These are phyloP conservation scores for Eulemur albifrons DNA, from an alignment of 2,797 vertebrate genomes.

Conservation along the genomic window DNA sequence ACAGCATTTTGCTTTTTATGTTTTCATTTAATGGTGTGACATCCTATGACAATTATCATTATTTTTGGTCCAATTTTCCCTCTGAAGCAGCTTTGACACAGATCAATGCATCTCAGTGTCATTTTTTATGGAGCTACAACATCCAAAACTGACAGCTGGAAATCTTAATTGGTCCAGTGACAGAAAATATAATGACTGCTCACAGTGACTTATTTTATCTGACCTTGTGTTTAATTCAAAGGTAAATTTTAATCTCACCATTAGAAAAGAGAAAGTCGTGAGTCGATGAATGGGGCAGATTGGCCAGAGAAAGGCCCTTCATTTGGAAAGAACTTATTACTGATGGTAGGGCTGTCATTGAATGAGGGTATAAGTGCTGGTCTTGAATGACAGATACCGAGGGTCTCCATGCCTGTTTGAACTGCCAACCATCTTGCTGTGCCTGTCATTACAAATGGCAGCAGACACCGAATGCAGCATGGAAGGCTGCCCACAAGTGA, in stretches of 20 bases:
- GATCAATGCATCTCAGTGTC: constrained; percentile 84
- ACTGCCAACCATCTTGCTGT: constrained; percentile 33
- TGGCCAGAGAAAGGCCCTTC: background rate
- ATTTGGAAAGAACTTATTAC: background rate
- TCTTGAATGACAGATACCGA: constrained; percentile 23
- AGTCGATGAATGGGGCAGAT: background rate
- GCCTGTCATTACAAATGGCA: constrained; percentile 55
- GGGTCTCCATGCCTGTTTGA: constrained; percentile 45
- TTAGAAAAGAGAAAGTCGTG: constrained; percentile 50
- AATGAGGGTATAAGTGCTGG: constrained; percentile 50
- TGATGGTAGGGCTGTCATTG: constrained; percentile 39
- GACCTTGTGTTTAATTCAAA: constrained; percentile 84
- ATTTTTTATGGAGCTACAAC: constrained; percentile 75
- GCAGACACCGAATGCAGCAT: background rate
- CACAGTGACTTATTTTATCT: constrained; percentile 74
- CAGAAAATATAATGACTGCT: constrained; percentile 80
- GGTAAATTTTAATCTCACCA: constrained; percentile 75
- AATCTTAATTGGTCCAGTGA: constrained; percentile 85
- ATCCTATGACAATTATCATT: constrained; percentile 78
- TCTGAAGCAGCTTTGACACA: constrained; percentile 81
- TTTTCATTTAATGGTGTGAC: constrained; percentile 76
- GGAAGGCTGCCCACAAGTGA: constrained; percentile 49
- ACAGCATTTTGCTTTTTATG: constrained; percentile 70
- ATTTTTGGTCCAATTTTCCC: constrained; percentile 77
- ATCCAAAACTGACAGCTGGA: constrained; percentile 84